Base-by-base conservation (phyloP, 37 sponge, comb jelly and placozoan genomes). In the Eunapius fragilis region DNA sequence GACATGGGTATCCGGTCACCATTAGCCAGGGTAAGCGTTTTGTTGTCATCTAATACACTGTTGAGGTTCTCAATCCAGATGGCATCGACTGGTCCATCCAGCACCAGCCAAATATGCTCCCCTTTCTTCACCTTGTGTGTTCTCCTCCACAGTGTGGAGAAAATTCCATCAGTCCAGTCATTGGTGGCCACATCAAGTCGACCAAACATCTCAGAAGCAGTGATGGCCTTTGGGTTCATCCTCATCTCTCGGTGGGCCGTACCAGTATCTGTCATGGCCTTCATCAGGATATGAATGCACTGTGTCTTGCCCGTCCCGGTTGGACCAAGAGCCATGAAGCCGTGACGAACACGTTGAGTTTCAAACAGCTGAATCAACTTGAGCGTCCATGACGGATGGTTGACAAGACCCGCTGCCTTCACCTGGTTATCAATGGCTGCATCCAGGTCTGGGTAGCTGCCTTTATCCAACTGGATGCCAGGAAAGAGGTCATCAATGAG, bases 151-250 rank as follows among this genome's bases (percentile, higher is more conserved):
- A 98, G 92, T 45, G 99, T 98, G 72, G 99, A 98, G 96, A 98
- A 98, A 67, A 98, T 98, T 34, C 99, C 99, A 79, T 98, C 99
- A 32, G 99, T 98, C 99, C 99, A 98, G 78, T 98, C 99, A 78
- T 98, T 96, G 76, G 99, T 98, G 72, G 99, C 92, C 31, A 98
- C 97, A 83, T 98, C 99, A 24, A 98, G 92, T 24, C 96, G 92
- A 75, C 99, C 99, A 89, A 98, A 98, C 99, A 98, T 98, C 80
- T 98, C 95, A 67, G 97, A 92, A 37, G 99, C 97, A 35, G 97
- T 96, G 87, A 98, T 98, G 50, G 99, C 99, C 82, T 98, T 98
- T 9, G 99, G 99, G 84, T 98, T 98, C 99, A 98, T 98, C 37
- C 99, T 87, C 99, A 96, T 95, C 75, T 98, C 99, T 37, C 91